phyloP scores from a whole-genome alignment of 64 coral and sea anemone species.

The Montipora efflorescens region DNA sequence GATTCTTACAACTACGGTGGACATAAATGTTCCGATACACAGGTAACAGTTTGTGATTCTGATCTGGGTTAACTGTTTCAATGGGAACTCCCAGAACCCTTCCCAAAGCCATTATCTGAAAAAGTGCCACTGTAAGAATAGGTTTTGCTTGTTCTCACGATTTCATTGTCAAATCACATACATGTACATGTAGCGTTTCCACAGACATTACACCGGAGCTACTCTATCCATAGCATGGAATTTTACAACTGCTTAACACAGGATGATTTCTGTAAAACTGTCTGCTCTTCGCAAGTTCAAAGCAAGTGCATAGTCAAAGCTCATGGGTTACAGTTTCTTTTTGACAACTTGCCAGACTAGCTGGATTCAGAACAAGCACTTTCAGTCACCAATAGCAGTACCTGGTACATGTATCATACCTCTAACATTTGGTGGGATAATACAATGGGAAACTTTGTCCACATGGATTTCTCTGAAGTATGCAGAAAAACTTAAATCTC shows the following conservation, averaged over 20 bases:
- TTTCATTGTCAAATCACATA: slow-evolving; percentile 10
- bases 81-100: slow-evolving; percentile 66
- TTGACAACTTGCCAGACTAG: neutral
- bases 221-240: neutral
- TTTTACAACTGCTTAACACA: slow-evolving; percentile 6
- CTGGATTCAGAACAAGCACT: slow-evolving; percentile 53
- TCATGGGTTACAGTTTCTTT: slow-evolving; percentile 34
- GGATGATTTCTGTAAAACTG: slow-evolving; percentile 55
- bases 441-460: neutral
- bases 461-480: slow-evolving; percentile 1
- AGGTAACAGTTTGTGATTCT: slow-evolving; percentile 24
- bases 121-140: slow-evolving; percentile 14
- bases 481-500: neutral
- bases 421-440: neutral
- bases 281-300: slow-evolving; percentile 27
- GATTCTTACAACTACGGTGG: slow-evolving; percentile 13
- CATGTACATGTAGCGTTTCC: neutral
- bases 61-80: slow-evolving; percentile 54
- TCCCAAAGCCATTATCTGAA: slow-evolving; percentile 44
- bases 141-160: neutral
- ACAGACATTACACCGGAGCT: neutral
- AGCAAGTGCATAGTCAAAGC: slow-evolving; percentile 15
- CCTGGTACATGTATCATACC: neutral
- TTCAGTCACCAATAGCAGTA: slow-evolving; percentile 33
- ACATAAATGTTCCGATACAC: slow-evolving; percentile 31